phyloP scores from a whole-genome alignment of 2,797 vertebrate species.

The Picus viridis region DNA sequence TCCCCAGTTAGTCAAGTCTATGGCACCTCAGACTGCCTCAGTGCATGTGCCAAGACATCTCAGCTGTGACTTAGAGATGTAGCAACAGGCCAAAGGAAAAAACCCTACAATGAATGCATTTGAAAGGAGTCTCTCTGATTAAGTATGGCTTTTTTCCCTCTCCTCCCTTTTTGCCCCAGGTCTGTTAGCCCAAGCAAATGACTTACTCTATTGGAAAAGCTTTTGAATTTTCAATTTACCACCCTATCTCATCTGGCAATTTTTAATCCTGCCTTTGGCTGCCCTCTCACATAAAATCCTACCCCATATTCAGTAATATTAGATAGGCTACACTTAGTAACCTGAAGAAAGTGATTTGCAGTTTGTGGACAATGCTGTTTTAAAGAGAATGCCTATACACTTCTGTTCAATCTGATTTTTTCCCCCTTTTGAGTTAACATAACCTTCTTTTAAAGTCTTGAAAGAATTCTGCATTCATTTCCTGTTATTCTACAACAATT shows the following conservation, averaged over 20 bases:
- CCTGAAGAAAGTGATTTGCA: background rate
- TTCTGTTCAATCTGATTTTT: background rate
- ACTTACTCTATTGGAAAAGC: background rate
- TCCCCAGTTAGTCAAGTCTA: background rate
- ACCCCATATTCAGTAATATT: background rate
- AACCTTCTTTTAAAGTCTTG: background rate
- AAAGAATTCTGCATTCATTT: background rate
- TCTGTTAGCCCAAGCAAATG: background rate
- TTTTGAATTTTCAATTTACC: constrained; percentile 36
- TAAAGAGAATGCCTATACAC: background rate
- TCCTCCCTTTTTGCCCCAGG: background rate
- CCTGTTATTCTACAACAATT: background rate
- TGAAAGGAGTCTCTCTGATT: background rate
- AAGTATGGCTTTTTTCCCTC: background rate
- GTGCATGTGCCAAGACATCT: background rate
- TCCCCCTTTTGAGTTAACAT: background rate
- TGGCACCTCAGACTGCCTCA: background rate
- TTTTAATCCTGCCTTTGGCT: constrained; percentile 6
- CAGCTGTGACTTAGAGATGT: background rate
- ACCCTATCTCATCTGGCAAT: background rate
- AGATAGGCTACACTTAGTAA: background rate
- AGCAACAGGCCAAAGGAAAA: background rate
- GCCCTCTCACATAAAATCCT: background rate
- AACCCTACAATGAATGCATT: background rate
- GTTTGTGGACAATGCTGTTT: background rate